Evolutionary conservation across 2,888 invertebrate species (phyloP), one percentile per base, ranked within the genome.

Genomic region (Azorinus chamasolen): DNA sequence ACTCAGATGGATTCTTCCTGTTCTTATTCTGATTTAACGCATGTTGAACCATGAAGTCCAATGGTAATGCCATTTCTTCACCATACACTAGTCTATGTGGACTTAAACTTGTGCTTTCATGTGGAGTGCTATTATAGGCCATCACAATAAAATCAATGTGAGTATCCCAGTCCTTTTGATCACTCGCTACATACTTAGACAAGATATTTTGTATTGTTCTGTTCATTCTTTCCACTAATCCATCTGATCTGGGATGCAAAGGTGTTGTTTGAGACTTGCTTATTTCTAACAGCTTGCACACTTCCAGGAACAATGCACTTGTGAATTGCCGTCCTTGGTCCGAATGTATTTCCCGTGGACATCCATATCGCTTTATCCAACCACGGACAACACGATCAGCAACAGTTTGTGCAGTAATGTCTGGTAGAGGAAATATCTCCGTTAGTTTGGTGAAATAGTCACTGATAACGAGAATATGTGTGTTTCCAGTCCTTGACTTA

Each of bases 301-400:
- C 12, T 45, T 41, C 54, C 16, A 25, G 18, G 43, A 85, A 78
- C 10, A 86, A 55, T 2, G 65, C 25, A 4, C 72, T 70, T 39
- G 79, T 75, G 53, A 86, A 85, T 27, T 86, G 50, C 14, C 72
- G 24, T n/a, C 86, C 84, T 43, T 82, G 83, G 39, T 82, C 80
- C 6, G 70, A 55, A 58, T 84, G 85, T 2, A 84, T 71, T 22
- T 58, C 53, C 20, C 27, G n/a, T 10, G 79, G 78, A 39, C 51
- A 4, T 10, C 32, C 80, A 63, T 74, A 83, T 10, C 48, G 27
- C 22, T 61, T 46, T 24, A 85, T 57, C 16, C 74, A 63, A 25
- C 81, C 71, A 16, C 54, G 55, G 1, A 85, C 77, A 1, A 85
- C 25, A 5, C 64, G 71, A 27, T 79, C 78, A 16, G 83, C 83